Conservation (phyloP, 2,888 invertebrate species). For the Erynnis tages region DNA sequence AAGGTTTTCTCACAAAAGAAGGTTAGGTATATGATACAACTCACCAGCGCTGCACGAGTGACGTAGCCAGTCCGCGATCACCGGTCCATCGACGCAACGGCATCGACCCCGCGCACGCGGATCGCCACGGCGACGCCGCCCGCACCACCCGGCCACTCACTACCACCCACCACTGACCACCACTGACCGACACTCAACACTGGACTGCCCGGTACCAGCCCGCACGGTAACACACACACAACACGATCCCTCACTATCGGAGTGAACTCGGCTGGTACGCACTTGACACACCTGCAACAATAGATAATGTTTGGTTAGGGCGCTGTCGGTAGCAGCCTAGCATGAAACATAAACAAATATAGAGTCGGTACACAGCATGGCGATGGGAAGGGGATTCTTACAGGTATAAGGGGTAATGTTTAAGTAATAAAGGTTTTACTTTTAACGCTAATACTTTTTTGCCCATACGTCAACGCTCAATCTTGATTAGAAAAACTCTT, state of each 20-base stretch:
- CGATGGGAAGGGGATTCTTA: too few relatives aligned
- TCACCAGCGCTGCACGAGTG: slow-evolving; percentile 77
- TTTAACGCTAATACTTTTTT: too few relatives aligned
- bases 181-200: neutral
- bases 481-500: too few relatives aligned
- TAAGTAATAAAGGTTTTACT: too few relatives aligned
- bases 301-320: slow-evolving; percentile 31
- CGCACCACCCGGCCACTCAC: slow-evolving; percentile 38
- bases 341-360: slow-evolving; percentile 10
- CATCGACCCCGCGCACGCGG: slow-evolving; percentile 69
- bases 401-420: too few relatives aligned
- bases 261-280: too few relatives aligned
- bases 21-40: too few relatives aligned
- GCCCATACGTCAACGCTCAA: too few relatives aligned
- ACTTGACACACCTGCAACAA: slow-evolving; percentile 59
- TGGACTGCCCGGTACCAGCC: neutral
- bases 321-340: neutral
- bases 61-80: slow-evolving; percentile 74
- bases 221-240: slow-evolving; percentile 33
- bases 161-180: slow-evolving; percentile 39
- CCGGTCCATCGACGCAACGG: slow-evolving; percentile 79
- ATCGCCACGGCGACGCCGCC: slow-evolving; percentile 62
- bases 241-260: slow-evolving; percentile 39
- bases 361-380: neutral
- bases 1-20: too few relatives aligned